Conservation (phyloP, 2,797 vertebrate genomes). For the Clarias platycephalus region DNA sequence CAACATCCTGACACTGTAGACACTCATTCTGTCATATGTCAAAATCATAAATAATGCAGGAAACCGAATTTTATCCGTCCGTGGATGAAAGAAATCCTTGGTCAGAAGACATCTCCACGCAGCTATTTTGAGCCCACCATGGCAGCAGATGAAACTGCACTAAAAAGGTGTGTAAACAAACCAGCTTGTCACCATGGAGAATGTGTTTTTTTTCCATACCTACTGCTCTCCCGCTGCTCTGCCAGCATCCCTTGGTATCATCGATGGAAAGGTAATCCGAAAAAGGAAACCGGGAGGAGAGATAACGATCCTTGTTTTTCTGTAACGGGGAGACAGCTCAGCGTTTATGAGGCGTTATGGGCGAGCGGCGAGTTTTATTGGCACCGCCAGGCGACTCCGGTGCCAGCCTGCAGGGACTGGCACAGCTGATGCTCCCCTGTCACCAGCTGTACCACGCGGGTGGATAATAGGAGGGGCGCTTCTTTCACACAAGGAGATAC, state of each 20-base stretch:
- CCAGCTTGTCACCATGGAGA: conserved; percentile 61
- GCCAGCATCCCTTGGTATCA: conserved; percentile 73
- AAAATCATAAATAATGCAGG: background rate
- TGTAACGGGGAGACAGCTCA: conserved; percentile 10
- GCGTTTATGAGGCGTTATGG: conserved; percentile 44
- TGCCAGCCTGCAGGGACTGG: conserved; percentile 75
- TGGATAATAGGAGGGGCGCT: conserved; percentile 57
- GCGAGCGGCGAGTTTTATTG: conserved; percentile 64
- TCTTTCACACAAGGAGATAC: conserved; percentile 62
- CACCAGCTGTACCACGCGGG: conserved; percentile 63
- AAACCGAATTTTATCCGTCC: background rate
- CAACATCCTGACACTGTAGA: background rate
- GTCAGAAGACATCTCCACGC: background rate
- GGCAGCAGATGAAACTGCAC: conserved; percentile 45
- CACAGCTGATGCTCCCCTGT: conserved; percentile 76
- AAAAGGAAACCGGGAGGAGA: conserved; percentile 7
- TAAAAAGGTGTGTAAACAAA: conserved; percentile 65
- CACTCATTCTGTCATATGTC: background rate
- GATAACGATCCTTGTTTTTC: conserved; percentile 47
- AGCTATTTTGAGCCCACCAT: conserved; percentile 43
- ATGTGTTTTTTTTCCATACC: conserved; percentile 67
- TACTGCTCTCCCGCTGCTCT: conserved; percentile 73
- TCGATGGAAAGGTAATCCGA: conserved; percentile 28
- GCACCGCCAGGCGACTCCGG: conserved; percentile 72
- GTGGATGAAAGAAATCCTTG: background rate